phyloP scores from a whole-genome alignment of 2,113 vertebrate species.

The Petromus typicus region DNA sequence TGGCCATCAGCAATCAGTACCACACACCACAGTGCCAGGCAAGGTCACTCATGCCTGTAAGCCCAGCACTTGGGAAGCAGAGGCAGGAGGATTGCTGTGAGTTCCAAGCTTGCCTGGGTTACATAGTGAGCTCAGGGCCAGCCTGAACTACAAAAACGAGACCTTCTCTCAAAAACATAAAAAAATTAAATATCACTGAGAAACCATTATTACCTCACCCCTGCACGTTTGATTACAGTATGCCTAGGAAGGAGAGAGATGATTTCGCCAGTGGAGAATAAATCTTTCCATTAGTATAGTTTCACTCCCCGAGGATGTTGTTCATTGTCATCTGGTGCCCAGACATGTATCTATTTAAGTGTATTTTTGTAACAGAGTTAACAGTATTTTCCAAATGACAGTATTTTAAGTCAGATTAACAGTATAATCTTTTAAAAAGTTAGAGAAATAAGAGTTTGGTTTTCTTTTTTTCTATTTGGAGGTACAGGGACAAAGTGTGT shows the following conservation, averaged over 20 bases:
- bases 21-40: no score
- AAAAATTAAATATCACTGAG: not conserved
- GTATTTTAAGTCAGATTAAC: conserved; percentile 12
- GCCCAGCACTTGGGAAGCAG: no score
- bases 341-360: not conserved
- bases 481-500: not conserved
- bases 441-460: not conserved
- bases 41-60: no score
- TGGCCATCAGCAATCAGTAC: no score
- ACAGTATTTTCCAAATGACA: not conserved
- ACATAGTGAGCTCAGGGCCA: no score
- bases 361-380: conserved; percentile 18
- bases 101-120: no score
- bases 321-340: not conserved
- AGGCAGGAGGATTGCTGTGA: no score
- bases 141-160: no score
- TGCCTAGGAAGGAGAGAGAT: not conserved
- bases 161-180: no score
- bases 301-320: not conserved
- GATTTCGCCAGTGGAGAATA: not conserved
- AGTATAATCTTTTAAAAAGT: not conserved
- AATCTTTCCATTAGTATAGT: conserved; percentile 7
- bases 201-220: not conserved
- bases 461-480: not conserved
- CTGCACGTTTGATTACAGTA: not conserved